phyloP scores from a whole-genome alignment of 1,140 invertebrate species.

The Drosophila ogumai region DNA sequence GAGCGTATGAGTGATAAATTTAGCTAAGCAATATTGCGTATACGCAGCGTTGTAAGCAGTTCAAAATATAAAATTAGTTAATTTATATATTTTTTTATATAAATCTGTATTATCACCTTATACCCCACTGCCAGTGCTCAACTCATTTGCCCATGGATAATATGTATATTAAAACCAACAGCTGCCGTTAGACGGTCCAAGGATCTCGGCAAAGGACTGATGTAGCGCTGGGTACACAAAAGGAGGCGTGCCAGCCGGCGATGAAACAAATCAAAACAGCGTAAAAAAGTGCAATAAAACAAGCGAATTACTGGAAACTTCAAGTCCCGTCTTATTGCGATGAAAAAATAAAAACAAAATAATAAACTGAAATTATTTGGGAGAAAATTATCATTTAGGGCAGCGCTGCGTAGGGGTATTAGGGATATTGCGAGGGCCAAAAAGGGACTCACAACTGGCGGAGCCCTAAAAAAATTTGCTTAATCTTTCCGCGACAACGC shows the following conservation, averaged over 20 bases:
- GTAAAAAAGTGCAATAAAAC: conserved; percentile 81
- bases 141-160: conserved; percentile 60
- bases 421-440: conserved; percentile 11
- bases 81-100: too few species aligned
- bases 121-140: conserved; percentile 48
- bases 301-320: conserved; percentile 57
- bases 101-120: background rate
- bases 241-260: conserved; percentile 26
- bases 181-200: conserved; percentile 48
- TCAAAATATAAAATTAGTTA: background rate
- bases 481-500: conserved; percentile 62
- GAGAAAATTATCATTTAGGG: conserved; percentile 60
- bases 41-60: background rate
- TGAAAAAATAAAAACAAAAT: conserved; percentile 69
- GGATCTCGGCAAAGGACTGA: conserved; percentile 33
- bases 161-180: conserved; percentile 63
- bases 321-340: conserved; percentile 1
- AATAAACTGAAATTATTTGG: conserved; percentile 72
- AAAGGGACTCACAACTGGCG: conserved; percentile 34
- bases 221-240: conserved; percentile 6
- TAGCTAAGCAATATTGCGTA: background rate
- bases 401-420: conserved; percentile 19
- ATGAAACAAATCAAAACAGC: conserved; percentile 77
- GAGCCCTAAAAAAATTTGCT: conserved; percentile 70
- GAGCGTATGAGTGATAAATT: background rate